Evolutionary conservation across 1,140 invertebrate genomes (phyloP).

Genomic region (Grapholita molesta): DNA sequence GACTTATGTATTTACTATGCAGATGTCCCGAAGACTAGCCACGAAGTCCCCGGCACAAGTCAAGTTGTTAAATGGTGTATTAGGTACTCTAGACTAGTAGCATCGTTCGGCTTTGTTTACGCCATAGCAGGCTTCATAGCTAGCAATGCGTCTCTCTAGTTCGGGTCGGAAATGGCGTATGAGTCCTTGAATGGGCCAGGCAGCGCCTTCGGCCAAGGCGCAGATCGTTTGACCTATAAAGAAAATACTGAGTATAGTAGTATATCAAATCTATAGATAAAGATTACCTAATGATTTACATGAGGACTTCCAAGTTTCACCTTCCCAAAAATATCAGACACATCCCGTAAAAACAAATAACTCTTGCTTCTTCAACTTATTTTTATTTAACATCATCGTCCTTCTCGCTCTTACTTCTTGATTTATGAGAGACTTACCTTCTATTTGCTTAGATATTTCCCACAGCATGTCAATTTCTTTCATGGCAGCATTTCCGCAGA

Average conservation of each 20-base stretch:
- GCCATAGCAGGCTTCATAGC: slow-evolving; percentile 71
- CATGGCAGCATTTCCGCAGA: slow-evolving; percentile 94
- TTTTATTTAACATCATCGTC: no score
- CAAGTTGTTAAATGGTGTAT: not conserved
- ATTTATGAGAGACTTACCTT: slow-evolving; percentile 79
- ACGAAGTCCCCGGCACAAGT: not conserved
- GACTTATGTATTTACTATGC: no score
- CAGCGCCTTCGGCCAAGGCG: slow-evolving; percentile 98
- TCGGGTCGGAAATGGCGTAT: slow-evolving; percentile 98
- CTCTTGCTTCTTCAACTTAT: not conserved
- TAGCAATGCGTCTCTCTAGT: slow-evolving; percentile 89
- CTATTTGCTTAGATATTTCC: slow-evolving; percentile 99
- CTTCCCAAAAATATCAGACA: no score
- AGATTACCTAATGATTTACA: no score
- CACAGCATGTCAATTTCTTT: slow-evolving; percentile 99
- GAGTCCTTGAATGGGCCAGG: slow-evolving; percentile 99
- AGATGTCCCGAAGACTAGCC: no score
- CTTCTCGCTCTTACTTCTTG: no score
- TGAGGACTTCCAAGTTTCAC: no score
- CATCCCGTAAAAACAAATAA: no score
- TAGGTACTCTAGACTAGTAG: slow-evolving; percentile 34
- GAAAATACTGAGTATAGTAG: not conserved
- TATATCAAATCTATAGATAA: no score
- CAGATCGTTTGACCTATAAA: slow-evolving; percentile 95
- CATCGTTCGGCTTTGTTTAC: slow-evolving; percentile 63